Evolutionary conservation across 2,888 invertebrate genomes (phyloP), one percentile per base, ranked within the genome.

Genomic region (Tachina lurida): DNA sequence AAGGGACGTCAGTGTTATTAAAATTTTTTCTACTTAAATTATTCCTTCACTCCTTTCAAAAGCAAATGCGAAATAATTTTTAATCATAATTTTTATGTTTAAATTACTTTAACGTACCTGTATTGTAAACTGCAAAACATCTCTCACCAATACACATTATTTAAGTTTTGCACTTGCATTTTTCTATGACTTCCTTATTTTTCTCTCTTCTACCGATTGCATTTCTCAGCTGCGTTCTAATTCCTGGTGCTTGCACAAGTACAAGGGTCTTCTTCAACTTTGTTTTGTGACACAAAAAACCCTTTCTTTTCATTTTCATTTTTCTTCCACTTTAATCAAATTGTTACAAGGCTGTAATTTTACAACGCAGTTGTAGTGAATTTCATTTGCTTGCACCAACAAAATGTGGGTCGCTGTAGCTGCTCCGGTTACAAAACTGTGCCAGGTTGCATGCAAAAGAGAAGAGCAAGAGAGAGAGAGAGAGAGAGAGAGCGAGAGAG

Each of bases 341-440:
- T 58, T 75, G 78, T 82, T 82, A 79, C 85, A 86, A 85, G 85
- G 85, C 78, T 86, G 79, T 71, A 75, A 75, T 75, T 79, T 79
- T 75, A 70, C 63, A 86, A 86, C 79, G 62, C 74, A 80, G 74
- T 79, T 78, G 82, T 76, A 86, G 67, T 75, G 82, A 81, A 82
- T 70, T 62, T 39, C 41, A 22, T 43, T 39, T 22, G 22, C 31
- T 75, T 62, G 52, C 62, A 63, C 60, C 17, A 56, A 31, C 47
- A 12, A 49, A 71, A 76, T 82, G 60, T 84, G 54, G 83, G 71
- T 84, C 73, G 77, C 31, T 52, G 52, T 45, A 31, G 41, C 10
- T 10, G 43, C 49, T 60, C 17, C 43, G 19, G 13, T 78, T 19
- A 39, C 8, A 54, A 56, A 58, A 73, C 13, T 54, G 65, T 67